phyloP scores from a whole-genome alignment of 2,113 vertebrate genomes.

The Probosciger aterrimus region DNA sequence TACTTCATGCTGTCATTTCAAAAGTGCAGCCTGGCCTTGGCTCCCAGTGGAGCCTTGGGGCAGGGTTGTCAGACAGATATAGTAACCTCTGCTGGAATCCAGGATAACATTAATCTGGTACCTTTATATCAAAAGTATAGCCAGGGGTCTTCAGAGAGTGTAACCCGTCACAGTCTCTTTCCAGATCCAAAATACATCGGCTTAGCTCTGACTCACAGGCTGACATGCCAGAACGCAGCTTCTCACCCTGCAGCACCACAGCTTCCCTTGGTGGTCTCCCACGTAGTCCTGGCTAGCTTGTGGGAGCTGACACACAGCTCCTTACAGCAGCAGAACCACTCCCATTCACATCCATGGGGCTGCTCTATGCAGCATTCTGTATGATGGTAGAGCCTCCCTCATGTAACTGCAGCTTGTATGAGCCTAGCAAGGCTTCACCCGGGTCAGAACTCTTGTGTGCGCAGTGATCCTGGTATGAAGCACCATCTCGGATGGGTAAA shows the following conservation, averaged over 20 bases:
- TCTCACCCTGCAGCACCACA: not conserved
- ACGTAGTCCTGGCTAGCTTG: not conserved
- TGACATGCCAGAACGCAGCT: not conserved
- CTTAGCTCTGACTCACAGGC: not conserved
- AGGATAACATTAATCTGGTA: not conserved
- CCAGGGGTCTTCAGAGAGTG: not conserved
- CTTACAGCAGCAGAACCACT: not conserved
- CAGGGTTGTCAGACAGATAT: not conserved
- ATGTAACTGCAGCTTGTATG: not conserved
- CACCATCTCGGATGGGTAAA: not conserved
- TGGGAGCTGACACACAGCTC: not conserved
- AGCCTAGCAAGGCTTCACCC: not conserved
- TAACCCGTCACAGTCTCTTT: not conserved
- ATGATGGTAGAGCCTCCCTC: accelerated
- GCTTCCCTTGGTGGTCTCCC: constrained; percentile 14
- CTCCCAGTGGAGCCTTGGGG: not conserved
- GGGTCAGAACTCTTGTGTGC: not conserved
- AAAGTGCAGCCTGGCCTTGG: not conserved
- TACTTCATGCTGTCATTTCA: not conserved
- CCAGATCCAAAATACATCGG: not conserved
- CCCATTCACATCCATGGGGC: not conserved
- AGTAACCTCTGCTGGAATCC: not conserved
- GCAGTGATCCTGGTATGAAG: not conserved
- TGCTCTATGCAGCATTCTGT: accelerated
- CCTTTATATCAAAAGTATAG: not conserved